These are phyloP conservation scores for Papilio polytes DNA, from an alignment of 1,140 invertebrate species.

Conservation along the genomic window DNA sequence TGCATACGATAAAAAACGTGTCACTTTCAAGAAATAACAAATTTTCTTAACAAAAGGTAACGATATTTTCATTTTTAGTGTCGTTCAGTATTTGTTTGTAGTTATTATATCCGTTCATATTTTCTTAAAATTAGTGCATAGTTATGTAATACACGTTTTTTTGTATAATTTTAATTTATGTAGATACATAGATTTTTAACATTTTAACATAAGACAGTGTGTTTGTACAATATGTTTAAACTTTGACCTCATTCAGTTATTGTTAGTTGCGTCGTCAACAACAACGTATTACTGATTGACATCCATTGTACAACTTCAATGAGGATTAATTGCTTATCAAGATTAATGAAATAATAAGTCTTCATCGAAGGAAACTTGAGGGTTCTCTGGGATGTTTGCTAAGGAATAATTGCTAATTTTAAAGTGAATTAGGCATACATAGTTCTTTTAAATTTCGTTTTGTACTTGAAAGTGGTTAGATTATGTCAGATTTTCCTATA, in stretches of 20 bases:
- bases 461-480: not conserved
- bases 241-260: not conserved
- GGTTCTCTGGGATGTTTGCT: not conserved
- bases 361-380: not conserved
- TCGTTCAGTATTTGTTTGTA: not conserved
- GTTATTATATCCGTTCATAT: not conserved
- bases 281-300: not conserved
- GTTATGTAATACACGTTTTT: too few relatives aligned
- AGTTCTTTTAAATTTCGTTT: too few relatives aligned
- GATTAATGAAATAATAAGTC: conserved; percentile 21
- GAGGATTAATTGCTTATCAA: conserved; percentile 31
- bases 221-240: not conserved
- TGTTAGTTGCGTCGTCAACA: not conserved
- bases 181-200: too few relatives aligned
- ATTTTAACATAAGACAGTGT: too few relatives aligned
- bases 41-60: not conserved
- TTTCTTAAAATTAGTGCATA: too few relatives aligned
- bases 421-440: too few relatives aligned
- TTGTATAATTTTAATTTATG: too few relatives aligned
- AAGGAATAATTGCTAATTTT: not conserved
- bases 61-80: not conserved
- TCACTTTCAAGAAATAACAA: not conserved
- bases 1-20: not conserved
- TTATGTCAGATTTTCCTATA: too few relatives aligned
- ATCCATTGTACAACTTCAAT: not conserved